These are phyloP conservation scores for Coelinius sp. DNA, from an alignment of 2,888 invertebrate genomes.

Conservation along the genomic window DNA sequence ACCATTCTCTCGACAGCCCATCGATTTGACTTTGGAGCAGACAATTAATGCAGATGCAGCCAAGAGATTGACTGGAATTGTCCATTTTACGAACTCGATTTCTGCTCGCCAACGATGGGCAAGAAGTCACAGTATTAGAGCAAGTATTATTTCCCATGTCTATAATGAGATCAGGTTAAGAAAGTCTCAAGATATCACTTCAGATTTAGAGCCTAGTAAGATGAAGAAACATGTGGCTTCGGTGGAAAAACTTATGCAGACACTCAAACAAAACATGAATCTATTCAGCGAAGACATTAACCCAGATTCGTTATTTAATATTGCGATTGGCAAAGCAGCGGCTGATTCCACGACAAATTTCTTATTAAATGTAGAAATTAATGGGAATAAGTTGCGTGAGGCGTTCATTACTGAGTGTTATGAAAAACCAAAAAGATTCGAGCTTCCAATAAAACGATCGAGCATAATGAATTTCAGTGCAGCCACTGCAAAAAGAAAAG, in stretches of 20 bases:
- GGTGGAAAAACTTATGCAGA: slow-evolving; percentile 27
- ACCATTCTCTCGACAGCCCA: slow-evolving; percentile 49
- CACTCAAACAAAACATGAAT: slow-evolving; percentile 43
- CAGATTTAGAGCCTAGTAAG: slow-evolving; percentile 30
- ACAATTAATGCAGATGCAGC: slow-evolving; percentile 54
- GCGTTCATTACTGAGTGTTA: slow-evolving; percentile 54
- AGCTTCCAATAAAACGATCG: slow-evolving; percentile 50
- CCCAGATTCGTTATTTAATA: slow-evolving; percentile 1
- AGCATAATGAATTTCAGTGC: slow-evolving; percentile 49
- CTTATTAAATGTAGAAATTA: slow-evolving; percentile 21
- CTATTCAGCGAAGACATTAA: slow-evolving; percentile 43
- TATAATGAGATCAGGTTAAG: slow-evolving; percentile 33
- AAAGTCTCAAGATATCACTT: slow-evolving; percentile 36
- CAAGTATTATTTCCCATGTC: slow-evolving; percentile 45
- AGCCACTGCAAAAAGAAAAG: slow-evolving; percentile 42
- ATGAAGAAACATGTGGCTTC: slow-evolving; percentile 18
- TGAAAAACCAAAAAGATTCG: slow-evolving; percentile 49
- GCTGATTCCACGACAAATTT: background rate
- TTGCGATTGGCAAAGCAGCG: slow-evolving; percentile 10
- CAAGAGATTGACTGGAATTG: slow-evolving; percentile 48
- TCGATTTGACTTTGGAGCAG: slow-evolving; percentile 52
- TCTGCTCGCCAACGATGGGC: slow-evolving; percentile 52
- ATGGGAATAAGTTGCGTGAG: slow-evolving; percentile 38
- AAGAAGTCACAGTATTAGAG: slow-evolving; percentile 41
- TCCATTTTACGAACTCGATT: slow-evolving; percentile 49